Evolutionary conservation across 35 echinoderm and acorn worm genomes (phyloP).

Genomic region (Diadema setosum): DNA sequence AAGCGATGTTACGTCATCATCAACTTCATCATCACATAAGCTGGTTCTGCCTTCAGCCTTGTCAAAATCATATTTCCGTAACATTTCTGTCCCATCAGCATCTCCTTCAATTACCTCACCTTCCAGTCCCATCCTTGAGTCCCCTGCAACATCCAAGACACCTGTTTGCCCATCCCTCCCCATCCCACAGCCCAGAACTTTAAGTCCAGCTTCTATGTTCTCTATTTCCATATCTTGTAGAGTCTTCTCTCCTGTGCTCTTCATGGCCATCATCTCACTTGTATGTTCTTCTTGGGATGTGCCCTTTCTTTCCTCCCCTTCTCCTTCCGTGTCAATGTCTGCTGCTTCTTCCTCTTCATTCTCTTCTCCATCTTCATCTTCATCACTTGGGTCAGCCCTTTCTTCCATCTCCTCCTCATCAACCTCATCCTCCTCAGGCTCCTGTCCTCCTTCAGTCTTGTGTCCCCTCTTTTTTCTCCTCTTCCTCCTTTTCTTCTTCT

Average conservation of each 20-base stretch:
- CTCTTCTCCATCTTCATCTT: background rate
- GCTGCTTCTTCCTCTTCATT: background rate
- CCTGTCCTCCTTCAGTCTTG: background rate
- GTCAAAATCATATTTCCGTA: no score
- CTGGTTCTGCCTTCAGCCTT: no score
- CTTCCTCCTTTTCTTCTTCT: constrained; percentile 42
- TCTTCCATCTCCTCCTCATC: background rate
- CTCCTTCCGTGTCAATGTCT: background rate
- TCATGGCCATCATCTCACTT: background rate
- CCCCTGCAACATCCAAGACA: no score
- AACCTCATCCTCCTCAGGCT: background rate
- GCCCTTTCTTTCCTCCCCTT: background rate
- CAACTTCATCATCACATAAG: background rate
- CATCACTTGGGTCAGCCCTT: background rate
- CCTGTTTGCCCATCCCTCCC: no score
- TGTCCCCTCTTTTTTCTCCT: constrained; percentile 9
- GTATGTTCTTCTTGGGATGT: background rate
- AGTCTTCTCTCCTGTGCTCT: background rate
- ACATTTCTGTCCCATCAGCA: no score
- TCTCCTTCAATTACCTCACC: no score
- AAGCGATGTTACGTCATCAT: background rate
- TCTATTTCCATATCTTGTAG: background rate
- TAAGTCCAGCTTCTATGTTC: background rate
- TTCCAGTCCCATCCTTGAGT: no score
- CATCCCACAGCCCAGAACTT: no score